Conservation (phyloP, 2,888 invertebrate species). For the Lordiphosa fenestrarum region DNA sequence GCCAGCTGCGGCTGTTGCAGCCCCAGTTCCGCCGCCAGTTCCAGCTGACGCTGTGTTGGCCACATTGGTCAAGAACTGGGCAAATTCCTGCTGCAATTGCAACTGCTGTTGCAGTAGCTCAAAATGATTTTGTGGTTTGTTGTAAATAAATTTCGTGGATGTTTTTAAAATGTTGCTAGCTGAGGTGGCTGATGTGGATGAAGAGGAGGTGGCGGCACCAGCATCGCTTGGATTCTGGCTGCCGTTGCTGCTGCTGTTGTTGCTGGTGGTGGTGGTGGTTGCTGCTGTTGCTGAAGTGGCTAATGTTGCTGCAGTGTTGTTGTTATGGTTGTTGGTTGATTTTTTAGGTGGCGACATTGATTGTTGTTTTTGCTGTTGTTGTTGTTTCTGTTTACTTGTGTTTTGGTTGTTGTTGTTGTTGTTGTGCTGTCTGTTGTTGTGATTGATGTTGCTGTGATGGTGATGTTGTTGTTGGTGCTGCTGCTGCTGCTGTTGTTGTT, state of each 20-base stretch:
- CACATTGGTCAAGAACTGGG: slow-evolving; percentile 73
- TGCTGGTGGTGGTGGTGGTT: slow-evolving; percentile 20
- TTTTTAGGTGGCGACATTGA: slow-evolving; percentile 37
- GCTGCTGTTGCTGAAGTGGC: slow-evolving; percentile 12
- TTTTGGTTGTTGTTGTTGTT: slow-evolving; percentile 17
- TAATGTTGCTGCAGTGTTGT: slow-evolving; percentile 25
- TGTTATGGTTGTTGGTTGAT: slow-evolving; percentile 24
- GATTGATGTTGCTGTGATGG: slow-evolving; percentile 22
- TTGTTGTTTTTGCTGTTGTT: slow-evolving; percentile 36
- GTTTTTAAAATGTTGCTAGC: slow-evolving; percentile 65
- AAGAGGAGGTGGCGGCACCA: slow-evolving; percentile 27
- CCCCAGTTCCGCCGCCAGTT: slow-evolving; percentile 11
- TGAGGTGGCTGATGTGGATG: slow-evolving; percentile 34
- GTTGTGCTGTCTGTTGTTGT: slow-evolving; percentile 38
- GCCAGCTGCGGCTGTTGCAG: slow-evolving; percentile 19
- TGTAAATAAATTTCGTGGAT: slow-evolving; percentile 76
- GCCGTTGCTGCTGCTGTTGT: slow-evolving; percentile 21
- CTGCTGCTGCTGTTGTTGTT: slow-evolving; percentile 28
- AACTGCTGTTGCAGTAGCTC: slow-evolving; percentile 75
- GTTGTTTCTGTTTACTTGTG: slow-evolving; percentile 34
- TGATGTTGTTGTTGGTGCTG: slow-evolving; percentile 35
- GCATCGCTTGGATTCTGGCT: slow-evolving; percentile 11
- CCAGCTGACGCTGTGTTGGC: slow-evolving; percentile 50
- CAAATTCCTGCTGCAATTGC: slow-evolving; percentile 76
- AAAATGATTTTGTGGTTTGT: slow-evolving; percentile 76